Evolutionary conservation across 2,888 invertebrate species (phyloP), one percentile per base, ranked within the genome.

Genomic region (Zygothrica quintamaculata): DNA sequence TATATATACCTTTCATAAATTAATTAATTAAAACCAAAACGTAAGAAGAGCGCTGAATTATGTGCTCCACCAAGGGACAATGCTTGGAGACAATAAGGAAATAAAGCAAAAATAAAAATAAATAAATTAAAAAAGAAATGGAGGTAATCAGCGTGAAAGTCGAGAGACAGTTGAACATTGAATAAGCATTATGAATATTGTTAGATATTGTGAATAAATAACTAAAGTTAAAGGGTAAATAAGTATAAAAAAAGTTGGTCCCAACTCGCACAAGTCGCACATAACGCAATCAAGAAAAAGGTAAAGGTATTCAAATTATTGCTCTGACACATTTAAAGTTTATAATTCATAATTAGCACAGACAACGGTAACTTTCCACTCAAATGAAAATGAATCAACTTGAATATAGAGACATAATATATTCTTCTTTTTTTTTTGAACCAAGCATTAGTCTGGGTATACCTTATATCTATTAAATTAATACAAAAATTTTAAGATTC

Each of bases 21-120:
- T 87, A 87, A 88, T 85, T 87, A 82, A 85, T 76, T 67, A 74
- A 77, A 61, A 62, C 44, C 39, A 64, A 67, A 68, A 59, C 46
- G 53, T 34, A 52, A 57, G 36, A 34, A 31, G 52, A 46, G 33
- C 16, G 16, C 37, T 62, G 53, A 61, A 36, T 57, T 57, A 60
- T 53, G 65, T 47, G 34, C 31, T n/a, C 15, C 13, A 11, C 22
- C n/a, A n/a, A n/a, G n/a, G n/a, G n/a, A n/a, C n/a, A n/a, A n/a
- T n/a, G n/a, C n/a, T n/a, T n/a, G n/a, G n/a, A n/a, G 5, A 16
- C 42, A 37, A 7, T 31, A 25, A 9, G 3, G 13, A 12, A 18
- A 22, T 2, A n/a, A n/a, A n/a, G n/a, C n/a, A n/a, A n/a, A n/a
- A n/a, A n/a, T n/a, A n/a, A n/a, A n/a, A n/a, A n/a, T n/a, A n/a